Percentiles rank a stretch among this genome's conserved stretches.
phyloP scores from a whole-genome alignment of 2,888 invertebrate species.

The Agonum fuliginosum region DNA sequence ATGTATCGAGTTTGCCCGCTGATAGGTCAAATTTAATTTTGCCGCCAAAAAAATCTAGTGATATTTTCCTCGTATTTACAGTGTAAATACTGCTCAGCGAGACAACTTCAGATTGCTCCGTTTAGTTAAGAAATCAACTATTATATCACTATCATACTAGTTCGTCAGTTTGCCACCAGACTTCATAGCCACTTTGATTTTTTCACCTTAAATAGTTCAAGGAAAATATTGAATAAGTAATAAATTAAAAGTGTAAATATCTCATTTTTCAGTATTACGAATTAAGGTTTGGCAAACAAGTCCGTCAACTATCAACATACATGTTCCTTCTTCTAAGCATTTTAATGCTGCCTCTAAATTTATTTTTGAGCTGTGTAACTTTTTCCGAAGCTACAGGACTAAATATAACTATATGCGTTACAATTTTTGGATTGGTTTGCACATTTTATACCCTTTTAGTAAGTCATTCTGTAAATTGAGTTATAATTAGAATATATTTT shows the following conservation, averaged over 20 bases:
- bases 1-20: too few species aligned
- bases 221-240: neutral
- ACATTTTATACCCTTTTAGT: slow-evolving; percentile 33
- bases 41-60: too few species aligned
- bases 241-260: neutral
- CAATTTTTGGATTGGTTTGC: slow-evolving; percentile 4
- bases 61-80: too few species aligned
- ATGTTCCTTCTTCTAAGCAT: neutral
- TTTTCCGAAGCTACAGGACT: slow-evolving; percentile 25
- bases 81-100: too few species aligned
- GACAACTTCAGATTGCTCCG: too few species aligned
- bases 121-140: too few species aligned
- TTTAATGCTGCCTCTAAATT: neutral
- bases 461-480: slow-evolving; percentile 1
- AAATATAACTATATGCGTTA: neutral
- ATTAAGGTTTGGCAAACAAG: slow-evolving; percentile 10
- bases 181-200: too few species aligned
- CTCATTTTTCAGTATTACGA: slow-evolving; percentile 37
- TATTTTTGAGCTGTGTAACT: slow-evolving; percentile 1
- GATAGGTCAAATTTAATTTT: too few species aligned
- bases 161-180: too few species aligned
- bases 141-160: too few species aligned
- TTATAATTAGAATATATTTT: too few species aligned
- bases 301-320: neutral
- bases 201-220: too few species aligned